Evolutionary conservation across 1,140 invertebrate genomes (phyloP).

Genomic region (Andricus grossulariae): DNA sequence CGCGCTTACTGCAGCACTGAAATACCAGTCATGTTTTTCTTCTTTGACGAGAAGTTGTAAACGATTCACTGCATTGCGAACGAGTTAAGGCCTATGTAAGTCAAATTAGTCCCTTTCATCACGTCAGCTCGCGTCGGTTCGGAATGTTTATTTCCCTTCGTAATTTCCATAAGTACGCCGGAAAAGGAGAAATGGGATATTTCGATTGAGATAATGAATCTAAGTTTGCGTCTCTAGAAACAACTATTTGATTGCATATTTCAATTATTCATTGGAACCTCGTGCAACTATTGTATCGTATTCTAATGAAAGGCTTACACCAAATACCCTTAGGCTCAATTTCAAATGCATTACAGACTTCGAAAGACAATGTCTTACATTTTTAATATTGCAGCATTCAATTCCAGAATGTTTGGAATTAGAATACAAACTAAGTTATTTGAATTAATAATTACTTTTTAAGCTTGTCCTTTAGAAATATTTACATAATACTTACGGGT

Average conservation of each 20-base stretch:
- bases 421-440: no score
- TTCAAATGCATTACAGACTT: no score
- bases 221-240: neutral
- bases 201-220: neutral
- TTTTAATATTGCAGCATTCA: no score
- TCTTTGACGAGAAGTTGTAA: neutral
- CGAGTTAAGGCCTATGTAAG: conserved; percentile 9
- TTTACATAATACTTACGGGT: no score
- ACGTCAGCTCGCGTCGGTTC: neutral
- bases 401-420: no score
- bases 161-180: conserved; percentile 1
- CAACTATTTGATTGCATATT: neutral
- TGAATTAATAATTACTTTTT: no score
- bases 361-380: no score
- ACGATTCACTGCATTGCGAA: conserved; percentile 16
- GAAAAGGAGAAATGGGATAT: neutral
- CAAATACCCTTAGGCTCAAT: no score
- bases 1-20: neutral
- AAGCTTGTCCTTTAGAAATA: no score
- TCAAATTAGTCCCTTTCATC: conserved; percentile 19
- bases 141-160: neutral
- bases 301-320: no score
- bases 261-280: neutral
- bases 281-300: no score
- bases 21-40: neutral